Evolutionary conservation across 2,888 invertebrate species (phyloP).

Genomic region (Leistus spinibarbis): DNA sequence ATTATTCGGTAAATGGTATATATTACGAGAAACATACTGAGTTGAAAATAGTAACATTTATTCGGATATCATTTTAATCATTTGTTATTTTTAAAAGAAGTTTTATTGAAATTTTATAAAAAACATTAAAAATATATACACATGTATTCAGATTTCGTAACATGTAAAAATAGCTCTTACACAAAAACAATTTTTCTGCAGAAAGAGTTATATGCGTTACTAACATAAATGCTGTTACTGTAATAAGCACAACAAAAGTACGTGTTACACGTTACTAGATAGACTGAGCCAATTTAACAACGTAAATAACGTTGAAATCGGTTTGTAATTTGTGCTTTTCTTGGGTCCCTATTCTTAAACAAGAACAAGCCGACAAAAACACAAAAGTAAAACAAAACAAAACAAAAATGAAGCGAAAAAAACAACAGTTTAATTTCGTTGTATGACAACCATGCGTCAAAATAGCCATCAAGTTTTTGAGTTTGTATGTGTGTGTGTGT

Average conservation of each 20-base stretch:
- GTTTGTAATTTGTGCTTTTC: slow-evolving; percentile 26
- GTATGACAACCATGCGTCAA: slow-evolving; percentile 34
- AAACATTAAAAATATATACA: not conserved
- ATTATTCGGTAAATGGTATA: too few relatives aligned
- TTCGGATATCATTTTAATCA: too few relatives aligned
- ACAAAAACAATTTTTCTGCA: not conserved
- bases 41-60: too few relatives aligned
- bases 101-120: too few relatives aligned
- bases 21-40: too few relatives aligned
- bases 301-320: slow-evolving; percentile 38
- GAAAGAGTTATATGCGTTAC: not conserved
- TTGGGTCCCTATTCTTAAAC: not conserved
- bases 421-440: slow-evolving; percentile 27
- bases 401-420: not conserved
- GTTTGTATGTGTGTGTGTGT: not conserved
- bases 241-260: slow-evolving; percentile 18
- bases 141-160: not conserved
- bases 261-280: slow-evolving; percentile 29
- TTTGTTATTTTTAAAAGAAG: too few relatives aligned
- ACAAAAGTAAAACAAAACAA: not conserved
- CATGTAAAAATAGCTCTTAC: not conserved
- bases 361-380: slow-evolving; percentile 11
- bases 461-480: slow-evolving; percentile 7
- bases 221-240: not conserved
- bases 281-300: slow-evolving; percentile 29